These are phyloP conservation scores for Gulo gulo DNA, from an alignment of 2,113 vertebrate species.

Conservation along the genomic window DNA sequence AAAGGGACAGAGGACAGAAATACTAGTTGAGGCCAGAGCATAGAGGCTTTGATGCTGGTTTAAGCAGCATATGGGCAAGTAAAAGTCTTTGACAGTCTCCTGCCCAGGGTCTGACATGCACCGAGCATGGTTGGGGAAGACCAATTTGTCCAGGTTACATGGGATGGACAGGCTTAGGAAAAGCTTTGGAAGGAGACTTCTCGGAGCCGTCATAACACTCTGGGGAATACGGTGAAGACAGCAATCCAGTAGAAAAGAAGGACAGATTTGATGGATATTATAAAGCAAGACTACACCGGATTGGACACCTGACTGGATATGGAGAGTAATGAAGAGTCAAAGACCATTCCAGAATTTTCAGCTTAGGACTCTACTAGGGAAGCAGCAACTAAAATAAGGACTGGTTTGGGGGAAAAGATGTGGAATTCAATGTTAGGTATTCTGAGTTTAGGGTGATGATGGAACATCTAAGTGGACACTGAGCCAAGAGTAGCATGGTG, in stretches of 20 bases:
- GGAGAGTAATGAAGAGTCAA: background rate
- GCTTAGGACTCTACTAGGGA: background rate
- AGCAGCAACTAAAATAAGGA: background rate
- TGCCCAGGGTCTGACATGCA: background rate
- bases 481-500: accelerated
- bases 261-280: too few species aligned
- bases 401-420: background rate
- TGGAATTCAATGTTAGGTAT: background rate
- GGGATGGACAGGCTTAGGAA: background rate
- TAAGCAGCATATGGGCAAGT: background rate
- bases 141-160: accelerated
- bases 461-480: background rate
- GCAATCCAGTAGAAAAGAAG: background rate
- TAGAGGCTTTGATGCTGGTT: background rate
- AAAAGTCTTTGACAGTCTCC: background rate
- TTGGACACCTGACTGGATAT: too few species aligned
- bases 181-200: background rate
- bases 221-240: background rate
- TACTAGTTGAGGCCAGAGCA: background rate
- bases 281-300: background rate
- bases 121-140: background rate
- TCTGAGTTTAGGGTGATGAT: background rate
- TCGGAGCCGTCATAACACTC: background rate
- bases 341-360: background rate
- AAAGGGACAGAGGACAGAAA: background rate